Evolutionary conservation across 35 echinoderm and acorn worm species (phyloP), one percentile per base, ranked within the genome.

Genomic region (Anneissia japonica): DNA sequence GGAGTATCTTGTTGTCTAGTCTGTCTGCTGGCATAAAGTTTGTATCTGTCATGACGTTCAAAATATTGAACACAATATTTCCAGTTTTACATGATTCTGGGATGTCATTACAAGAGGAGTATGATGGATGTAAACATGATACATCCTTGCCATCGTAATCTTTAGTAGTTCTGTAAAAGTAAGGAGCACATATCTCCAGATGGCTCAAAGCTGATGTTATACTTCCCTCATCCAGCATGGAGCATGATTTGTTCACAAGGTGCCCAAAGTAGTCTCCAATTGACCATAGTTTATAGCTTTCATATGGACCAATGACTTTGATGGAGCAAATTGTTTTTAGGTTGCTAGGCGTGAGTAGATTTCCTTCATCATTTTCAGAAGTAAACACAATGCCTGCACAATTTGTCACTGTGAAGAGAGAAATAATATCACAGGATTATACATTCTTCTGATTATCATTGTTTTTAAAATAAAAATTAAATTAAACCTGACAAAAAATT

Each of bases 1-100:
- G 21, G 26, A 64, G 51, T 64, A 16, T 64, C 51, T 93, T 86
- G 38, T 93, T 94, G 41, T 91, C 87, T 0, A 89, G 91, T 14
- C 85, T 89, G 36, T 94, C 89, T 40, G 83, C 86, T 37, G 89
- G 88, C 91, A 98, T 86, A 38, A 98, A 98, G 17, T 93, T 75
- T 0, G 89, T 84, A 76, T 91, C 92, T 0, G 86, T 84, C 19
- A 98, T 34, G 73, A 88, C 91, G 56, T 98, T 91, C 0, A 98
- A 72, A 46, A 98, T 91, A 28, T 88, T 88, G 76, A 86, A 98
- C 10, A 98, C 87, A 6, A 89, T 92, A 74, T 98, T 88, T 39
- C 91, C 84, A 40, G 74, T 33, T 14, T 79, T 81, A 38, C 95
- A 98, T 36, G 86, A 74, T 64, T 77, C 74, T 9, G 90, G 94